Base-by-base conservation (phyloP, 2,797 vertebrate genomes). In the Gambelia wislizenii region DNA sequence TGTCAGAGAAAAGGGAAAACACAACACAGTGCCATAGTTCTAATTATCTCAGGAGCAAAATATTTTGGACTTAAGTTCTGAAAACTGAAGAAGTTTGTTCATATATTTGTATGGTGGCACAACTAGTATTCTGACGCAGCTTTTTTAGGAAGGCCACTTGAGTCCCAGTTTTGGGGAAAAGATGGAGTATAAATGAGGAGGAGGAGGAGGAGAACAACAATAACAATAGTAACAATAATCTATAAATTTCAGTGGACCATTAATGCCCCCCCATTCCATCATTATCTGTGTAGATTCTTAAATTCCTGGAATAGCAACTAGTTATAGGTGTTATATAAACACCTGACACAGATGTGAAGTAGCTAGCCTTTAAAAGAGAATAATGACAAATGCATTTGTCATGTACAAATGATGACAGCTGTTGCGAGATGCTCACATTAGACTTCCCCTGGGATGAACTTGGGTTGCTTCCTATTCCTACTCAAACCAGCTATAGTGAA, bases 371-470 rank as follows among this genome's bases (percentile, higher is more conserved):
- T 89, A 84, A 87, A 74, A 91, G 89, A 91, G 91, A 92, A 91
- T 94, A 89, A 93, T 96, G 96, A 95, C 89, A 91, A 91, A 93
- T 92, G 92, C 96, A 92, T 95, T 95, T 89, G 89, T 91, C 89
- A 87, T 91, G 92, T 93, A 91, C 47, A 91, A 93, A 90, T 3
- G 88, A 92, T 94, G 95, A 97, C 94, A 95, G 94, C 93, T 94
- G 91, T 93, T 96, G 36, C 42, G 93, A 93, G 93, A 94, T 95
- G 93, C 90, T 96, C 94, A 94, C 95, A 95, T 95, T 95, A 95
- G 93, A 67, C 82, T 91, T 93, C 92, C 96, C 97, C 30, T 90
- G 95, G 91, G 94, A 95, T 91, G 89, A 94, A 79, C 92, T 95
- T 90, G 94, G 88, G 88, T 88, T 93, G 92, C 93, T 89, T 95